Evolutionary conservation across 2,113 vertebrate species (phyloP).

Genomic region (Callopanchax toddi): DNA sequence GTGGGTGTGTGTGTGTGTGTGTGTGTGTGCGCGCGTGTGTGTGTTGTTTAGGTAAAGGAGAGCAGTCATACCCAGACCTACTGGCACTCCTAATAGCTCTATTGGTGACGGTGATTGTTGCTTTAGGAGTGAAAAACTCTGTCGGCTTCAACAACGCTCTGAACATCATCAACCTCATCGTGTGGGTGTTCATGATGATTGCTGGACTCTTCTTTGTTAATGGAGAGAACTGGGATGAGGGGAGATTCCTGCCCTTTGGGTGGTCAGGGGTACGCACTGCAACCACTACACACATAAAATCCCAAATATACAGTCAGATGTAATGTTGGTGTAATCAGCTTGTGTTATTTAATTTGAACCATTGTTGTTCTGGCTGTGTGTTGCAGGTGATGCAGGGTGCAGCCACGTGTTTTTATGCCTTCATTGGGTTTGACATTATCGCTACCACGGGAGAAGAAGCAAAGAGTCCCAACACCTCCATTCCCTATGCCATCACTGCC

Average conservation of each 20-base stretch:
- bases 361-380: background rate
- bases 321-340: background rate
- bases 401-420: constrained; percentile 97
- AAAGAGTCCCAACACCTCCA: constrained; percentile 97
- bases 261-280: constrained; percentile 94
- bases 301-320: background rate
- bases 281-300: background rate
- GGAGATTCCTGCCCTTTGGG: constrained; percentile 91
- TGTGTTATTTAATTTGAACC: background rate
- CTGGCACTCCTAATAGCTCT: constrained; percentile 92
- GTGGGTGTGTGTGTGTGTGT: no score
- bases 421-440: constrained; percentile 98
- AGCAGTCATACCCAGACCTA: constrained; percentile 95
- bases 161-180: constrained; percentile 92
- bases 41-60: constrained; percentile 86
- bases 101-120: constrained; percentile 91
- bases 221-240: constrained; percentile 92
- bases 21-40: no score
- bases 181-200: constrained; percentile 97
- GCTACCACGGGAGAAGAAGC: constrained; percentile 97
- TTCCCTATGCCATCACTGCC: constrained; percentile 96
- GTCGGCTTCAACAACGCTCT: constrained; percentile 96
- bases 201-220: constrained; percentile 92
- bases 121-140: constrained; percentile 95
- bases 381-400: constrained; percentile 95